These are phyloP conservation scores for Cosmorhoe ocellata DNA, from an alignment of 2,888 invertebrate species.

Conservation along the genomic window DNA sequence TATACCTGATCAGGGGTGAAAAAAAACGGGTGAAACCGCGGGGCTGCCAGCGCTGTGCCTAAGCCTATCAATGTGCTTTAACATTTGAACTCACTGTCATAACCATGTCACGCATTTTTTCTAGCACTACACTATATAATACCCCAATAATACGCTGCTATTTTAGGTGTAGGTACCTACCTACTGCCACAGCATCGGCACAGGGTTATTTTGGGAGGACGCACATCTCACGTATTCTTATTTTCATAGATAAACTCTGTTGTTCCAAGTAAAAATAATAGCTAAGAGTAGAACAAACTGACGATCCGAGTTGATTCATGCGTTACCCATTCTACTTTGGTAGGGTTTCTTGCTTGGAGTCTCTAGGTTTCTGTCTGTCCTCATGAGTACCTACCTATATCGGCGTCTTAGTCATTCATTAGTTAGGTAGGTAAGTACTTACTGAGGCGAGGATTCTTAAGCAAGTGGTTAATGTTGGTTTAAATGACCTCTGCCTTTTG, in stretches of 20 bases:
- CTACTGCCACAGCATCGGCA: constrained; percentile 51
- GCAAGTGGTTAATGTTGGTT: constrained; percentile 32
- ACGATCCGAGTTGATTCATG: no score
- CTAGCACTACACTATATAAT: background rate
- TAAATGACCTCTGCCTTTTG: constrained; percentile 55
- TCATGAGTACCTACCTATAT: background rate
- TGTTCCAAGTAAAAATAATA: constrained; percentile 20
- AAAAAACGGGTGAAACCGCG: no score
- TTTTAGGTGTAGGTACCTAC: constrained; percentile 54
- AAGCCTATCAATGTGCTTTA: no score
- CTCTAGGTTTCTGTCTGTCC: no score
- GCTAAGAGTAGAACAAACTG: no score
- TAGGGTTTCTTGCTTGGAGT: no score
- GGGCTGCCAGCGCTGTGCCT: no score
- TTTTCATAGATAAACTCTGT: constrained; percentile 54
- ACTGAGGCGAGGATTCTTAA: constrained; percentile 10
- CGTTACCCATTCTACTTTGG: no score
- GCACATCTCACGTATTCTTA: constrained; percentile 63
- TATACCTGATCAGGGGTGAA: no score
- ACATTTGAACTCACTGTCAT: no score
- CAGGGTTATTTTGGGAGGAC: constrained; percentile 67
- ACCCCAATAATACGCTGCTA: constrained; percentile 49
- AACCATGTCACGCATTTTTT: no score
- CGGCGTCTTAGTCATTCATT: constrained; percentile 23
- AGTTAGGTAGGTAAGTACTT: constrained; percentile 1